Conservation (phyloP, 2,113 vertebrate genomes). For the Bucco capensis region DNA sequence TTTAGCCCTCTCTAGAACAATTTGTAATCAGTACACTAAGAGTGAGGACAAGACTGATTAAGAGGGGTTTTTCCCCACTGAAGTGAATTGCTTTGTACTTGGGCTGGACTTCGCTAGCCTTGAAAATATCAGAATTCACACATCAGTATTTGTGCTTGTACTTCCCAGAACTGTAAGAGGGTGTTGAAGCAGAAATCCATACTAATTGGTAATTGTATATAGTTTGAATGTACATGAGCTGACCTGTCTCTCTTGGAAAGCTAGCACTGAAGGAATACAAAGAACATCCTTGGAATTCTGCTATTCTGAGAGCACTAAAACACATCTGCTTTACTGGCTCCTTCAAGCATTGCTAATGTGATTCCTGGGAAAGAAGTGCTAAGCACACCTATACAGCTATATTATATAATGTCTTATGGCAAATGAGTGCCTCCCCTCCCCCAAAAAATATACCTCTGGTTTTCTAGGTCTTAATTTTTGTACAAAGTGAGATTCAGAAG, state of each 20-base stretch:
- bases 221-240: neutral
- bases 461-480: neutral
- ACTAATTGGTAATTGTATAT: neutral
- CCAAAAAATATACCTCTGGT: neutral
- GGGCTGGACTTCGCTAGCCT: neutral
- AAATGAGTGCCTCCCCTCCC: neutral
- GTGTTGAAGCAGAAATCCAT: neutral
- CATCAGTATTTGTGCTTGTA: neutral
- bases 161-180: neutral
- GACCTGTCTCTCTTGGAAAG: neutral
- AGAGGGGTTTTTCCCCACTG: neutral
- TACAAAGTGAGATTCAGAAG: neutral
- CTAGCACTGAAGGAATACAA: neutral
- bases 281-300: neutral
- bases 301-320: neutral
- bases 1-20: constrained; percentile 33
- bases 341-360: neutral
- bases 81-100: constrained; percentile 14
- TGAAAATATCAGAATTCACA: constrained; percentile 25
- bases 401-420: neutral
- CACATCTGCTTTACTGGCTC: neutral
- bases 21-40: neutral
- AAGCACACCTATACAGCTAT: neutral
- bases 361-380: constrained; percentile 12
- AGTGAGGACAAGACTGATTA: neutral